Percentiles rank a stretch among this genome's conserved stretches.
These are phyloP conservation scores for Poecile atricapillus DNA, from an alignment of 2,113 vertebrate genomes.

Conservation along the genomic window DNA sequence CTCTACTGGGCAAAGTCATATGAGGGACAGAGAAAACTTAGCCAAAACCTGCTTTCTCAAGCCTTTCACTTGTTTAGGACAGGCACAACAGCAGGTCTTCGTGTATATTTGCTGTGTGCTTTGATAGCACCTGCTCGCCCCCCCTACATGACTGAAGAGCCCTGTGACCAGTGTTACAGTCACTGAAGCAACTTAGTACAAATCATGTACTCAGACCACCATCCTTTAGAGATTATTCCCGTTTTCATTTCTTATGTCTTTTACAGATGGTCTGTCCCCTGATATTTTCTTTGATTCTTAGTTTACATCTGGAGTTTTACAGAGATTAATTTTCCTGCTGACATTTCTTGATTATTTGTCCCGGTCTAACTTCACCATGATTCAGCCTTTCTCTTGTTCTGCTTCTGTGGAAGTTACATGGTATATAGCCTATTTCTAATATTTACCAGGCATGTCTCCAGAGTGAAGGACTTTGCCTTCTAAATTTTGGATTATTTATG, in stretches of 20 bases:
- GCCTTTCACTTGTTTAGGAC: not conserved
- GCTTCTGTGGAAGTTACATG: not conserved
- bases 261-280: not conserved
- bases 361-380: not conserved
- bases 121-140: not conserved
- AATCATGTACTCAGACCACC: not conserved
- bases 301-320: not conserved
- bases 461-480: slow-evolving; percentile 36
- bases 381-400: not conserved
- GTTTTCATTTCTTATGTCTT: not conserved
- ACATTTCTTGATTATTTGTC: not conserved
- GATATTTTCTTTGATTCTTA: not conserved
- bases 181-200: not conserved
- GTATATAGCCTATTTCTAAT: slow-evolving; percentile 16
- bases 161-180: not conserved
- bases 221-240: not conserved
- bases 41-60: not conserved
- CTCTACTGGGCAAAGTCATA: not conserved
- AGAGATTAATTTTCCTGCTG: not conserved
- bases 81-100: not conserved
- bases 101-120: not conserved
- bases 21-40: not conserved
- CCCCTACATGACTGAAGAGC: not conserved
- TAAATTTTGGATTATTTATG: slow-evolving; percentile 34
- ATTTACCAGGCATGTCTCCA: slow-evolving; percentile 12